Conservation (phyloP, 2,888 invertebrate genomes). For the Drosophila nigricruria region DNA sequence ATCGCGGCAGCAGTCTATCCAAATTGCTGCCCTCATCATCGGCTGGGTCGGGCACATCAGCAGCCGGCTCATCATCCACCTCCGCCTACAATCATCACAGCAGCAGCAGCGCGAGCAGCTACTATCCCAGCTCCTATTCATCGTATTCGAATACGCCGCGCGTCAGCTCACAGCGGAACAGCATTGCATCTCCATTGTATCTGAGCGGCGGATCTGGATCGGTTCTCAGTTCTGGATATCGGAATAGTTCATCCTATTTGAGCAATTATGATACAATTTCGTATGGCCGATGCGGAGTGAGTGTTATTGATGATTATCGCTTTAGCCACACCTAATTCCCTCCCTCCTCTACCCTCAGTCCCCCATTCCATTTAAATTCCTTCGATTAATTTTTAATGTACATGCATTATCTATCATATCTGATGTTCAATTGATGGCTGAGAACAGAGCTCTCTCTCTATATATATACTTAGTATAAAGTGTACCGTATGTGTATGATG, state of each 20-base stretch:
- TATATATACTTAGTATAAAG: conserved; percentile 1
- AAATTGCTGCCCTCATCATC: conserved; percentile 74
- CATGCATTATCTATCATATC: conserved; percentile 32
- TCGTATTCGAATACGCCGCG: conserved; percentile 80
- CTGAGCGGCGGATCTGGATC: conserved; percentile 74
- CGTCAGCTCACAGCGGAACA: conserved; percentile 67
- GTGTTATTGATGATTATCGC: conserved; percentile 56
- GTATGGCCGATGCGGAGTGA: conserved; percentile 85
- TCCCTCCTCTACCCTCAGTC: neutral
- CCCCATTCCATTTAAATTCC: neutral
- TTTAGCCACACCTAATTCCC: conserved; percentile 39
- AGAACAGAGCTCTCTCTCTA: conserved; percentile 20
- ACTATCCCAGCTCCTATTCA: conserved; percentile 71
- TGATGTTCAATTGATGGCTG: conserved; percentile 29
- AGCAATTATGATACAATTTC: conserved; percentile 84
- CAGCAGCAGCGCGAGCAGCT: conserved; percentile 49
- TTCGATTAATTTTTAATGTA: conserved; percentile 37
- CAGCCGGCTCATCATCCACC: conserved; percentile 40
- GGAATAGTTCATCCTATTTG: conserved; percentile 79
- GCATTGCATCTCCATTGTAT: conserved; percentile 66
- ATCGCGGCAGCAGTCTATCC: conserved; percentile 80
- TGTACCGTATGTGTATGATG: conserved; percentile 24
- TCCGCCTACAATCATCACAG: conserved; percentile 49
- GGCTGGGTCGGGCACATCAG: conserved; percentile 33
- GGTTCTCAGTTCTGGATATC: conserved; percentile 75